A percentile compares a stretch with the other conserved stretches of the same genome.
These are phyloP conservation scores for Hyaena hyaena DNA, from an alignment of 2,113 vertebrate genomes.

Conservation along the genomic window DNA sequence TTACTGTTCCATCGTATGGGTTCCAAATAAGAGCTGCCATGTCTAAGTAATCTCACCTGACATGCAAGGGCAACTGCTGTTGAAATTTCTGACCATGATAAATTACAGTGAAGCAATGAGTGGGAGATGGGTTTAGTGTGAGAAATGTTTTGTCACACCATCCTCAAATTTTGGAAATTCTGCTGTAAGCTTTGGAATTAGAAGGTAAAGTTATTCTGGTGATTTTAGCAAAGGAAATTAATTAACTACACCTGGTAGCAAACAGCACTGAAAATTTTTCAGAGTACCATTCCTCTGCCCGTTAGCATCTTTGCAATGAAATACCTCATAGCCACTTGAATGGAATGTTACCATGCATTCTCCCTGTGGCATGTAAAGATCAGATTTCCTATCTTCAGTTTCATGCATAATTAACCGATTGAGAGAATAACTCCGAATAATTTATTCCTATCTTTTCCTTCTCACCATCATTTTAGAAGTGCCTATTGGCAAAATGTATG, in stretches of 20 bases:
- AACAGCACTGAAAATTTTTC: neutral
- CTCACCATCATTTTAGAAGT: neutral
- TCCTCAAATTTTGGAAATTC: neutral
- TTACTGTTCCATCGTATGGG: neutral
- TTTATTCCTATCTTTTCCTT: neutral
- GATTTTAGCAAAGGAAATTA: neutral
- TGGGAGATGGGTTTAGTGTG: neutral
- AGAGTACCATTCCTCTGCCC: neutral
- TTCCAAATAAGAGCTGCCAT: neutral
- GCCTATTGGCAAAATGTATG: neutral
- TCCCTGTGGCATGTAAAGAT: neutral
- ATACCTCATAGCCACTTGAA: neutral
- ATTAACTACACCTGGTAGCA: neutral
- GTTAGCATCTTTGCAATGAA: neutral
- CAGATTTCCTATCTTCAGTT: neutral
- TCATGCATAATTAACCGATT: neutral
- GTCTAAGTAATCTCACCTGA: neutral
- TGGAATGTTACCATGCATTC: neutral
- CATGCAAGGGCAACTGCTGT: neutral
- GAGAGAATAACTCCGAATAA: neutral
- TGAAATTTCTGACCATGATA: neutral
- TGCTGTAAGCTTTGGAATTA: neutral
- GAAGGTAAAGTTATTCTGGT: neutral
- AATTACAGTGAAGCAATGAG: neutral
- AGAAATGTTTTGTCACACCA: neutral